Evolutionary conservation across 2,113 vertebrate species (phyloP), one percentile per base, ranked within the genome.

Genomic region (Scortum barcoo): DNA sequence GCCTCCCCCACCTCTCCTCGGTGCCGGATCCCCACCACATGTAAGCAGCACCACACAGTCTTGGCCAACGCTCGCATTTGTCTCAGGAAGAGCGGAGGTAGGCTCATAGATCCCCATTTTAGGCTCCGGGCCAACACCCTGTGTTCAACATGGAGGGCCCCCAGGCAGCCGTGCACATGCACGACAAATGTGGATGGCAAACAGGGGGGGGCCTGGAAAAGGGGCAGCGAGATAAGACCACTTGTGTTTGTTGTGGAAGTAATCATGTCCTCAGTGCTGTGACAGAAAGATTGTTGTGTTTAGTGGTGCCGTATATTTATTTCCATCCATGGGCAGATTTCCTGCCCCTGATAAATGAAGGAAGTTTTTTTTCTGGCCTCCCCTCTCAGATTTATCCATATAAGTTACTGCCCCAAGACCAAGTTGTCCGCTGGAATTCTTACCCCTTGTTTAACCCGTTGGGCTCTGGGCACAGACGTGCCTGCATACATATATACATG

Each of bases 101-200:
- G 90, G 80, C 90, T 87, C 87, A 83, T 82, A 92, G 91, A 93
- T 93, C 93, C 93, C 91, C 78, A 60, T 90, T 92, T 92, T 71
- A 84, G 94, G 94, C 93, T 84, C 12, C 5, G 11, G 86, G 90
- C 93, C 93, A 95, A 81, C 80, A 67, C 85, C 69, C 86, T 84
- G 89, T 91, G 91, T 91, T 86, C 71, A 80, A 87, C 90, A 92
- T 10, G 81, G 85, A 89, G 83, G 85, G 74, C 79, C 88, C 81
- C 77, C 80, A 40, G 89, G 86, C 87, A 83, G 84, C 72, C 69
- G 11, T 50, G 80, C 74, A 74, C 86, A 78, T 61, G 46, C 78
- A 69, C 26, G n/a, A 86, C 84, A 79, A 86, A 83, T 79, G 81
- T 80, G 69, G 71, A 84, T 36, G 68, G 85, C 60, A 70, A 58